Evolutionary conservation across 2,888 invertebrate genomes (phyloP), one percentile per base, ranked within the genome.

Genomic region (Congeria kusceri): DNA sequence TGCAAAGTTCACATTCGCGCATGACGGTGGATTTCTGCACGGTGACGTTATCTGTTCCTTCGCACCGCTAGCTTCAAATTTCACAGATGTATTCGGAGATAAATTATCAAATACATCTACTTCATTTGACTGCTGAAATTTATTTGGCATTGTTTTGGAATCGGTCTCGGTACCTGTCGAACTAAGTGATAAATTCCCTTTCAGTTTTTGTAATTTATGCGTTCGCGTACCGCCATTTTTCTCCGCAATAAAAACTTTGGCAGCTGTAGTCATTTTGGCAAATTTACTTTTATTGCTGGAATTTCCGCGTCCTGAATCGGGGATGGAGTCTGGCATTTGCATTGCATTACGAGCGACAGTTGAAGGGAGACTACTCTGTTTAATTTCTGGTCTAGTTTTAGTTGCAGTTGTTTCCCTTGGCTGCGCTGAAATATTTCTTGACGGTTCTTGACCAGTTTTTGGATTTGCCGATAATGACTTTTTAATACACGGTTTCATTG

Each of bases 121-220:
- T 39, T 53, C 25, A 23, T 53, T 53, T 25, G 53, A 53, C 9
- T 53, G 23, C 25, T 53, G 53, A 53, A 53, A 53, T 53, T 53
- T 53, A 53, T 53, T 53, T 53, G 53, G n/a, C 53, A 53, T 23
- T 25, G 20, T 25, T 53, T 53, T 53, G 53, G 53, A 53, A 23
- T 53, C 25, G 53, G 3, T 20, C 7, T 53, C 53, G 7, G 23
- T 53, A 53, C 13, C 25, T 53, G 25, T 23, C 53, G 53, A 23
- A 20, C 25, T 53, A 18, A 1, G 25, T 11, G 25, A 53, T 23
- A 25, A 53, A 20, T 20, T 23, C 9, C 9, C 4, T 53, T 11
- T 18, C 5, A 4, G 53, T 23, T 20, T 53, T 53, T 20, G 53
- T 53, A 58, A 58, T 58, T 58, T 58, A 58, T 58, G 3, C 9